Conservation (phyloP, 2,797 vertebrate species). For the Lepilemur septentrionalis region DNA sequence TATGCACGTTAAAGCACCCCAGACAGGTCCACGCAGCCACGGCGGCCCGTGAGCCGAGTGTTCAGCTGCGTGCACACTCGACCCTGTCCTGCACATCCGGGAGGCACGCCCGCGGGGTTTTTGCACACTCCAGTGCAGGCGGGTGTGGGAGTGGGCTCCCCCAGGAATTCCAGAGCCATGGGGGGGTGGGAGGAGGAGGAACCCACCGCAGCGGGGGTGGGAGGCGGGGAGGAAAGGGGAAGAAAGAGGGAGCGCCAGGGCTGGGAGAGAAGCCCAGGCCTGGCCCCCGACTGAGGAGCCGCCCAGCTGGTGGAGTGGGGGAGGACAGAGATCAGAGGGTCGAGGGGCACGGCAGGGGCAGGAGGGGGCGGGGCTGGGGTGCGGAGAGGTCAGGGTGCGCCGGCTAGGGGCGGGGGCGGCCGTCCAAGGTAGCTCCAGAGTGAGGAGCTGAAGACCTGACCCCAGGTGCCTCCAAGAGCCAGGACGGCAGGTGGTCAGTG, state of each 20-base stretch:
- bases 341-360: fast-evolving
- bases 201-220: slow-evolving; percentile 65
- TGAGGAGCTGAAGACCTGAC: neutral
- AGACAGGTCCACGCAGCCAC: neutral
- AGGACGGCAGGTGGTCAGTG: fast-evolving
- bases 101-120: neutral
- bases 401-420: fast-evolving
- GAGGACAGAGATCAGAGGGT: neutral
- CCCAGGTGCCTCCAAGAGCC: neutral
- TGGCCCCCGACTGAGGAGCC: neutral
- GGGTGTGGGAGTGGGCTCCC: neutral
- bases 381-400: neutral
- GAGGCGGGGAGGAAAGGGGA: neutral
- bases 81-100: neutral
- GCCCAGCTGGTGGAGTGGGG: neutral
- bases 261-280: slow-evolving; percentile 57
- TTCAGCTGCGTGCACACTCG: fast-evolving
- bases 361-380: neutral
- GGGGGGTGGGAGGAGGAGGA: slow-evolving; percentile 65
- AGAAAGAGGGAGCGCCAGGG: neutral
- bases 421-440: neutral
- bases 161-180: slow-evolving; percentile 74
- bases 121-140: neutral
- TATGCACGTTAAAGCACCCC: neutral
- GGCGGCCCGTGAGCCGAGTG: neutral